These are phyloP conservation scores for Malurus cyaneus DNA, from an alignment of 2,113 vertebrate genomes.

Conservation along the genomic window DNA sequence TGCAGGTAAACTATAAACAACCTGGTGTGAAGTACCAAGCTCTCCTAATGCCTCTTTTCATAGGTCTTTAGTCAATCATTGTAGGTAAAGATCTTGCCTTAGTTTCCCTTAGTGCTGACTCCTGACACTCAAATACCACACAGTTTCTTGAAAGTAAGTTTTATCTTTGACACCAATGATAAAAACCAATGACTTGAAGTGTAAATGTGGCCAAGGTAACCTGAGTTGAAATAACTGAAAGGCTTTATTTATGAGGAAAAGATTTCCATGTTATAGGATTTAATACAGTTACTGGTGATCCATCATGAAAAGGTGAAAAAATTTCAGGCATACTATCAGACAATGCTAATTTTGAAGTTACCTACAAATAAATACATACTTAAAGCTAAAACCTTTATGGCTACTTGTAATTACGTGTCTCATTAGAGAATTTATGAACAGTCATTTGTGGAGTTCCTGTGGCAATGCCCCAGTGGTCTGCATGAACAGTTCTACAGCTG, in stretches of 20 bases:
- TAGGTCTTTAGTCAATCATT: not conserved
- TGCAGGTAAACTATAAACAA: constrained; percentile 73
- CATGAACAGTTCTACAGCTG: not conserved
- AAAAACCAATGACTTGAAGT: not conserved
- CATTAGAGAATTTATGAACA: not conserved
- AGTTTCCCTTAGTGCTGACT: not conserved
- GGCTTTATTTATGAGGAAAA: not conserved
- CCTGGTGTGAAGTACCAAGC: not conserved
- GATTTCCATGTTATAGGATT: not conserved
- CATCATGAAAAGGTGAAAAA: not conserved
- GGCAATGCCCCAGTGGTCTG: not conserved
- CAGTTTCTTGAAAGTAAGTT: not conserved
- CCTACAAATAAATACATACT: not conserved
- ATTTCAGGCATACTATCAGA: not conserved
- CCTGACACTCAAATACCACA: not conserved
- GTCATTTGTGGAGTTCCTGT: not conserved
- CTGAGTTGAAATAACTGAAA: not conserved
- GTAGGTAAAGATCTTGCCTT: not conserved
- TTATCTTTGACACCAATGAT: not conserved
- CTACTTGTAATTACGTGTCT: not conserved
- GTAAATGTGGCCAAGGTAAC: not conserved
- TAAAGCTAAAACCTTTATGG: not conserved
- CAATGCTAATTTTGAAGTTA: not conserved
- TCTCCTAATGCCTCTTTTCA: not conserved
- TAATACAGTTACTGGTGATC: not conserved